phyloP scores from a whole-genome alignment of 2,888 invertebrate species.

The Euzophera pinguis region DNA sequence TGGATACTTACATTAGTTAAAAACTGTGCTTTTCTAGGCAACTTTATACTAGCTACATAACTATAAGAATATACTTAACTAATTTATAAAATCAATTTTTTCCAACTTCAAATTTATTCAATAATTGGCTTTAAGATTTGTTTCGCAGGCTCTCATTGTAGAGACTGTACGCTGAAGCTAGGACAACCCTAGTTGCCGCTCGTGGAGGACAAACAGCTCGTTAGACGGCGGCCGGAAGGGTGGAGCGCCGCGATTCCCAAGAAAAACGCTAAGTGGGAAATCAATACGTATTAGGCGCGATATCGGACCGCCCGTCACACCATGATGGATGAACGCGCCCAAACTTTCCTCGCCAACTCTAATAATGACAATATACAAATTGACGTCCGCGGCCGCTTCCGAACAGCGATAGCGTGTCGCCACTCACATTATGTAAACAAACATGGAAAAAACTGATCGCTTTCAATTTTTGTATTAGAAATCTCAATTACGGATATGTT shows the following conservation, averaged over 20 bases:
- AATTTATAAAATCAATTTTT: no score
- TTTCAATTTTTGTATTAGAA: slow-evolving; percentile 76
- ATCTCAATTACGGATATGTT: slow-evolving; percentile 78
- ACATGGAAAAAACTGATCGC: slow-evolving; percentile 67
- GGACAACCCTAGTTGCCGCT: slow-evolving; percentile 50
- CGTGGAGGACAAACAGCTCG: slow-evolving; percentile 78
- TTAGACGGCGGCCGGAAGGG: slow-evolving; percentile 73
- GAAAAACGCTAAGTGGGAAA: slow-evolving; percentile 79
- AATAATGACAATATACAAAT: slow-evolving; percentile 80
- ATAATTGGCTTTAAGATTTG: no score
- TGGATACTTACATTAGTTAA: no score
- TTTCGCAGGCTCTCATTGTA: no score
- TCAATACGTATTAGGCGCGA: slow-evolving; percentile 79
- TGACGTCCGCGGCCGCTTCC: slow-evolving; percentile 72
- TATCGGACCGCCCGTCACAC: slow-evolving; percentile 75
- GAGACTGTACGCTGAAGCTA: slow-evolving; percentile 26
- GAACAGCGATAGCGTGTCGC: slow-evolving; percentile 65
- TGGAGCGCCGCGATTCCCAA: slow-evolving; percentile 74
- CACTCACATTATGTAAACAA: slow-evolving; percentile 77
- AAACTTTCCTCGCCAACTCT: slow-evolving; percentile 71
- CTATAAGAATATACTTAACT: no score
- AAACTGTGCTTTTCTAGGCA: no score
- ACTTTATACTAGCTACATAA: no score
- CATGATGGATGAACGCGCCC: slow-evolving; percentile 77
- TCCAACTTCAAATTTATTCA: no score